Base-by-base conservation (phyloP, 2,797 vertebrate species). In the Acestrorhynchus altus region DNA sequence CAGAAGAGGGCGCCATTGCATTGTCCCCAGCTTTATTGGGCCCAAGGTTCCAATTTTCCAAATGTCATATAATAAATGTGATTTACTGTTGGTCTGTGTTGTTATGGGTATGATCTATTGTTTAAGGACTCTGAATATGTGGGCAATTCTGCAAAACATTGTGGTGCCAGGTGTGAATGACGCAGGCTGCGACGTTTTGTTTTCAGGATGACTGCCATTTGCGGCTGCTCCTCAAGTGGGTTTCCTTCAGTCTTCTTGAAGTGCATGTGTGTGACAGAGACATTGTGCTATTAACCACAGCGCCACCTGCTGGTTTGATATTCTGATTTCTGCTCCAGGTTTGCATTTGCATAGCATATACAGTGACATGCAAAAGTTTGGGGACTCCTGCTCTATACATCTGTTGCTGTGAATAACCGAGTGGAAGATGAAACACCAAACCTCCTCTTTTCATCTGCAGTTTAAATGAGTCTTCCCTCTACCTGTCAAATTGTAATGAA, bases 1-100 rank as follows among this genome's bases (percentile, higher is more conserved):
- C 77, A 24, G 28, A 63, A 79, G 77, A 69, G 74, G 77, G 77
- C 77, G 77, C 59, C 46, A 63, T 63, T 69, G 56, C n/a, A 35
- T 54, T 63, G 16, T 22, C 9, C 6, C 20, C 1, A 44, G 54
- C 2, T 65, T 28, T 26, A 18, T 8, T 56, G 52, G n/a, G 52
- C 52, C 10, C 9, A 52, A 22, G 22, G 28, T 59, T 31, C 26
- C 26, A 61, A 13, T 2, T 28, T 16, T 16, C 1, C 10, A 40
- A 40, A 20, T 28, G 8, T 4, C 20, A 22, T n/a, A 12, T 65
- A 44, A 42, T 4, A 16, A 8, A 26, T 0, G n/a, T 22, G 2
- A 26, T 2, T n/a, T 60, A 5, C 15, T 26, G 20, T 11, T 46
- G 22, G 46, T 44, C 10, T 16, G 1, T 15, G 18, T 28, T 16